phyloP scores from a whole-genome alignment of 2,888 invertebrate species.

The Brenthis daphne region DNA sequence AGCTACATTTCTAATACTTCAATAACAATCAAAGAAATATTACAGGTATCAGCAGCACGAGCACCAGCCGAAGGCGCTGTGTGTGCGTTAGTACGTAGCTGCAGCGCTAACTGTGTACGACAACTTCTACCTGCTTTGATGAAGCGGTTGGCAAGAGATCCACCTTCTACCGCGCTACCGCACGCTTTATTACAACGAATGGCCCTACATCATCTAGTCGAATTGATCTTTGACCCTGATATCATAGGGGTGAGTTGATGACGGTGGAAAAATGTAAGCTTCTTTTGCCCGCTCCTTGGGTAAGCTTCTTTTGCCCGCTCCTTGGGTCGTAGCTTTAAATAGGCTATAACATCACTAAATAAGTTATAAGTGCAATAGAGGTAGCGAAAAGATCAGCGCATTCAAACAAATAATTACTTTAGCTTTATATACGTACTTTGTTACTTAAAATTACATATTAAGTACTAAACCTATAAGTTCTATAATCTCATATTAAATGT shows the following conservation, averaged over 20 bases:
- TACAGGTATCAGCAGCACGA: conserved; percentile 66
- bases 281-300: no score
- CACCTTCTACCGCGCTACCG: conserved; percentile 76
- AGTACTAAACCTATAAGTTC: no score
- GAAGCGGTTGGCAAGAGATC: conserved; percentile 74
- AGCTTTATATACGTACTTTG: no score
- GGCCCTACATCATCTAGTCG: conserved; percentile 68
- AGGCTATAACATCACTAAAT: no score
- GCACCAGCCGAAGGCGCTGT: conserved; percentile 76
- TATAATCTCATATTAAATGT: no score
- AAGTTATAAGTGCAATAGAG: no score
- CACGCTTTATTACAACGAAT: conserved; percentile 71
- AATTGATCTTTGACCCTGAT: conserved; percentile 68
- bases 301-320: no score
- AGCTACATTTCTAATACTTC: no score
- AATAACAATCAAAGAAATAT: background rate
- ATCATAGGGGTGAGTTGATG: conserved; percentile 59
- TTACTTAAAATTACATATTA: no score
- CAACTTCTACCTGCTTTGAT: conserved; percentile 70
- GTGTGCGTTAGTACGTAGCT: conserved; percentile 68
- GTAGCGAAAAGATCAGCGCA: no score
- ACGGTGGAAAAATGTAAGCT: background rate
- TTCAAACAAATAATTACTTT: no score
- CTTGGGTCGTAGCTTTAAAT: no score
- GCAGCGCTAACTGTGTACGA: conserved; percentile 63